Percentiles rank a stretch among this genome's conserved stretches.
phyloP scores from a whole-genome alignment of 2,797 vertebrate genomes.

The Sebastes goodei region DNA sequence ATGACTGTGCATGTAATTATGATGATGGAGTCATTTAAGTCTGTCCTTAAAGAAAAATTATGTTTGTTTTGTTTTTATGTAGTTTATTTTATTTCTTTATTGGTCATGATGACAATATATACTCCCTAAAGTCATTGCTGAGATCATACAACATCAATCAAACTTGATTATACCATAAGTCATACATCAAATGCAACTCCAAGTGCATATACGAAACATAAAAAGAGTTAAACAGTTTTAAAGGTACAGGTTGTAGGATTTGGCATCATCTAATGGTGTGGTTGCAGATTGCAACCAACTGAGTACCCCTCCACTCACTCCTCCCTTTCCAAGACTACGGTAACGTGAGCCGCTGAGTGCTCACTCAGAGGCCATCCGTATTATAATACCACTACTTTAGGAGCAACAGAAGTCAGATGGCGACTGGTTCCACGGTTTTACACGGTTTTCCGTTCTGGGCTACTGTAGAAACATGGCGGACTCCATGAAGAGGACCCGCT shows the following conservation, averaged over 20 bases:
- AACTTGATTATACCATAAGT: not conserved
- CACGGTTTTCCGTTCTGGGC: no score
- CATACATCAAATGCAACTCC: not conserved
- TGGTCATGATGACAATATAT: not conserved
- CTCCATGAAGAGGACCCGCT: no score
- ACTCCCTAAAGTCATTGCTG: not conserved
- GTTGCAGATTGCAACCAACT: no score
- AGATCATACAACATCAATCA: not conserved
- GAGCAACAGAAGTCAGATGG: no score
- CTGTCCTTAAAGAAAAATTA: not conserved
- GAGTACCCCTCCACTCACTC: no score
- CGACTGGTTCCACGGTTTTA: no score
- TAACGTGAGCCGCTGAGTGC: no score
- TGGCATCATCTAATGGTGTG: no score
- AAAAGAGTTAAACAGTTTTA: not conserved
- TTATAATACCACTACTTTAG: no score
- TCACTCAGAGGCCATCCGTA: no score
- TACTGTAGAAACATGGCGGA: no score
- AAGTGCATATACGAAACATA: not conserved
- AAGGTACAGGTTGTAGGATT: not conserved
- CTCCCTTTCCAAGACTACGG: no score
- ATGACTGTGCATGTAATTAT: slow-evolving; percentile 18
- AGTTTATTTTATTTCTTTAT: not conserved
- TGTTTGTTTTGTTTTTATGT: not conserved
- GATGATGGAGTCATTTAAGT: not conserved